A percentile compares a stretch with the other conserved stretches of the same genome.
phyloP scores from a whole-genome alignment of 2,113 vertebrate species.

The Solenodon paradoxus region DNA sequence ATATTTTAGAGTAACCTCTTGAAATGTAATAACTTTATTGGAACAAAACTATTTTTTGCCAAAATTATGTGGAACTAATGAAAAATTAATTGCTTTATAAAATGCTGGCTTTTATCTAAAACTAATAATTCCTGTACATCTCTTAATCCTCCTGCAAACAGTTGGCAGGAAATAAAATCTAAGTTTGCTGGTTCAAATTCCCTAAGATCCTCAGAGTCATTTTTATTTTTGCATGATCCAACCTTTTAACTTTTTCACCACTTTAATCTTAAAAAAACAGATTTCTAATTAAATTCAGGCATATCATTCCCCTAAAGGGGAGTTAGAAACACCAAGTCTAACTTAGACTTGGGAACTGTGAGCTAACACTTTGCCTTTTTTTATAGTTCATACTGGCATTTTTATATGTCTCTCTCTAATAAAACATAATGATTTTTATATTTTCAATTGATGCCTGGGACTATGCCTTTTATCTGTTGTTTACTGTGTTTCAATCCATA shows the following conservation, averaged over 20 bases:
- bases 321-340: slow-evolving; percentile 82
- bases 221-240: slow-evolving; percentile 83
- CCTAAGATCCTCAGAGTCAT: slow-evolving; percentile 82
- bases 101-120: slow-evolving; percentile 82
- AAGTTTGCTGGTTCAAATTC: slow-evolving; percentile 84
- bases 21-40: slow-evolving; percentile 81
- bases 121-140: slow-evolving; percentile 84
- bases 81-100: slow-evolving; percentile 87
- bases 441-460: slow-evolving; percentile 81
- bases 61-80: slow-evolving; percentile 84
- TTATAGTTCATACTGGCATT: slow-evolving; percentile 81
- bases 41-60: slow-evolving; percentile 83
- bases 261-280: slow-evolving; percentile 86
- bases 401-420: slow-evolving; percentile 82
- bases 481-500: slow-evolving; percentile 81
- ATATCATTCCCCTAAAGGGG: slow-evolving; percentile 82
- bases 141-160: slow-evolving; percentile 82
- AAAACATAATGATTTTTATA: slow-evolving; percentile 84
- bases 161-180: slow-evolving; percentile 85
- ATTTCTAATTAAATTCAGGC: slow-evolving; percentile 86
- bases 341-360: slow-evolving; percentile 78
- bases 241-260: slow-evolving; percentile 86
- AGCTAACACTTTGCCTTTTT: slow-evolving; percentile 78
- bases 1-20: slow-evolving; percentile 75
- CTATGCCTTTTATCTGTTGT: slow-evolving; percentile 82